These are phyloP conservation scores for Seladonia tumulorum DNA, from an alignment of 2,888 invertebrate species.

Conservation along the genomic window DNA sequence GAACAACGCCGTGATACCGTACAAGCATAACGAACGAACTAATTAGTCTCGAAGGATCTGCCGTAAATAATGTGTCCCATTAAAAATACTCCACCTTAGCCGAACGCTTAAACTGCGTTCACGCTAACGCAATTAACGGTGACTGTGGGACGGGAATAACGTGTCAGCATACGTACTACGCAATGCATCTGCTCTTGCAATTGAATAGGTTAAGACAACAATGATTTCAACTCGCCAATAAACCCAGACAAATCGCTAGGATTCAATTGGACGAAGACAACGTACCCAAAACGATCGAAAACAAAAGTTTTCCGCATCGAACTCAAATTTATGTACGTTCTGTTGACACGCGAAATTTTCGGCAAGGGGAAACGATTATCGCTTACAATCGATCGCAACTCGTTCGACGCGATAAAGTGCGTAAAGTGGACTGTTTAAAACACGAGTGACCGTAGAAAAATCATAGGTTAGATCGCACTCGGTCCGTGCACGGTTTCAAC, in stretches of 20 bases:
- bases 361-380: slow-evolving; percentile 12
- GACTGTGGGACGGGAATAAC: slow-evolving; percentile 48
- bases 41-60: background rate
- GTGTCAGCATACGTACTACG: background rate
- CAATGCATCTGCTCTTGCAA: slow-evolving; percentile 3
- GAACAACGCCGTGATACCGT: background rate
- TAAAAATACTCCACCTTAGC: slow-evolving; percentile 4
- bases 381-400: background rate
- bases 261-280: background rate
- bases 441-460: slow-evolving; percentile 15
- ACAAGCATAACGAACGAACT: background rate
- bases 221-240: background rate
- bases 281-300: background rate
- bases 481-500: background rate
- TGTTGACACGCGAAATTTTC: background rate
- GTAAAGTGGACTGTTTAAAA: slow-evolving; percentile 5
- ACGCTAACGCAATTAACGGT: slow-evolving; percentile 71
- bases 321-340: background rate
- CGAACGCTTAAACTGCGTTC: slow-evolving; percentile 47
- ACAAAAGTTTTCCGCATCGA: background rate
- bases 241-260: background rate
- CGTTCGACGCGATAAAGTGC: slow-evolving; percentile 12
- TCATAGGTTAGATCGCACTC: slow-evolving; percentile 44
- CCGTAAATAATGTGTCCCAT: background rate
- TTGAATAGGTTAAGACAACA: slow-evolving; percentile 41